Evolutionary conservation across 2,888 invertebrate genomes (phyloP), one percentile per base, ranked within the genome.

Genomic region (Hirtodrosophila confusa): DNA sequence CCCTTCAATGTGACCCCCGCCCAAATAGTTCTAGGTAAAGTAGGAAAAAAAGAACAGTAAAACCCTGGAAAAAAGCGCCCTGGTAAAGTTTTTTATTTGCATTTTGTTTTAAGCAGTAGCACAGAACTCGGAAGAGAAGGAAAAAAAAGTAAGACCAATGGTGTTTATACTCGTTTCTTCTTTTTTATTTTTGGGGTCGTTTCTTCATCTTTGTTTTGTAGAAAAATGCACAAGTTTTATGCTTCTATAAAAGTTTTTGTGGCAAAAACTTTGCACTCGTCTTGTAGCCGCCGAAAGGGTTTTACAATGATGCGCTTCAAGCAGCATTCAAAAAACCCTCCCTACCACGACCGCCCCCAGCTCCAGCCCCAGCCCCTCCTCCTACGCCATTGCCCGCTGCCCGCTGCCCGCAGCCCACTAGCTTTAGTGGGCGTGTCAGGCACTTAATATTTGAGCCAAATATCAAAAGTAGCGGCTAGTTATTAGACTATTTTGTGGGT

Each of bases 151-250:
- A 65, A 67, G 69, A 82, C 79, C 83, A 86, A 76, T 67, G 77
- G 58, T 71, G 57, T 63, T 66, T 66, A 71, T 74, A 39, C 62
- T 60, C 51, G 31, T 71, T 75, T 62, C 37, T 50, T 67, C 2
- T 27, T 44, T 23, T 40, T 47, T 36, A 51, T 17, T 45, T 53
- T 60, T 55, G 44, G 45, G 55, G 47, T 68, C 80, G 69, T 80
- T 84, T 76, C 68, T 73, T 72, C 27, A 3, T 27, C 78, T 80
- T 82, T 82, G 69, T 86, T 87, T 82, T 84, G 82, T 75, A 67
- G 65, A 85, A 87, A 82, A 82, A 80, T 87, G 78, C 87, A 80
- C 87, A 82, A 82, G 82, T 82, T 82, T 82, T 80, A 87, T 80
- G 82, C 82, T 85, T 62, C 69, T 64, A 79, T 76, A 77, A 87